These are phyloP conservation scores for Drosophila paulistorum DNA, from an alignment of 1,140 invertebrate genomes.

Conservation along the genomic window DNA sequence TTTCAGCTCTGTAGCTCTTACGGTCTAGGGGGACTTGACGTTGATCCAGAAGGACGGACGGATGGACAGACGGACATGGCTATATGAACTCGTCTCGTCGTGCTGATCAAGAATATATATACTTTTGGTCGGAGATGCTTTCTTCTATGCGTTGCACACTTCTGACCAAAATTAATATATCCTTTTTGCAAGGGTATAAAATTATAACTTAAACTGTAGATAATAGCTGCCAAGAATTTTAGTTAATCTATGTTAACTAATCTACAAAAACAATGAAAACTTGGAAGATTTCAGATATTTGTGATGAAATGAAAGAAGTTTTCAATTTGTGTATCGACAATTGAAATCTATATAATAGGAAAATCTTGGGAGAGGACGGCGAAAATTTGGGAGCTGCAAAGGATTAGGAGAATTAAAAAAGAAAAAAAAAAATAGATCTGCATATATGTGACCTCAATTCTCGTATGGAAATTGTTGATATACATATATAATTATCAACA, in stretches of 20 bases:
- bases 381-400: neutral
- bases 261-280: too few species aligned
- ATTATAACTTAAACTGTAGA: neutral
- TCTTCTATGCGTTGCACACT: too few species aligned
- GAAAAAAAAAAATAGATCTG: neutral
- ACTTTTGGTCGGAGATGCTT: too few species aligned
- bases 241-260: neutral
- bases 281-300: too few species aligned
- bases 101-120: too few species aligned
- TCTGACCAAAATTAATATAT: too few species aligned
- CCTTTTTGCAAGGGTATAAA: too few species aligned
- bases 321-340: neutral
- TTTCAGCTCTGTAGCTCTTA: too few species aligned
- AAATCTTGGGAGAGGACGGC: neutral
- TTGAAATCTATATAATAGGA: neutral
- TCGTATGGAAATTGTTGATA: neutral
- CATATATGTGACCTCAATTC: slow-evolving; percentile 3
- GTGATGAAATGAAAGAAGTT: neutral
- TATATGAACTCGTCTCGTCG: too few species aligned
- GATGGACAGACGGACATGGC: too few species aligned
- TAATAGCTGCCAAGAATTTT: neutral
- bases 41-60: too few species aligned
- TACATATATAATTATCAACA: neutral
- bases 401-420: neutral
- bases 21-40: too few species aligned